phyloP scores from a whole-genome alignment of 2,797 vertebrate genomes.

The Micromesistius poutassou region DNA sequence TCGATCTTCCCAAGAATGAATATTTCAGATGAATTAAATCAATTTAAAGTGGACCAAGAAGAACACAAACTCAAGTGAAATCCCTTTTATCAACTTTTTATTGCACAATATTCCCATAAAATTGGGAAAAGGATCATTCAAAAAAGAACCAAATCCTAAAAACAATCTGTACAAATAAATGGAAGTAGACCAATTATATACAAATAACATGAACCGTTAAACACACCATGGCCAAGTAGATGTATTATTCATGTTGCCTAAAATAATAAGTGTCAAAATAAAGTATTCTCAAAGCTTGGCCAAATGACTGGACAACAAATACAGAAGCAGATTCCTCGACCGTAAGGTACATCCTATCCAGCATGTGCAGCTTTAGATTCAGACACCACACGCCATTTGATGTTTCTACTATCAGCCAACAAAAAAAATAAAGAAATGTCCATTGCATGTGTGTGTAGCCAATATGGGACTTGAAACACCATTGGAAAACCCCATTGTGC shows the following conservation, averaged over 20 bases:
- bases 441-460: neutral
- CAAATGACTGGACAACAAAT: neutral
- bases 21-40: neutral
- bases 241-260: constrained; percentile 67
- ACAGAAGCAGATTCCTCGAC: neutral
- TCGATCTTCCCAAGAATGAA: neutral
- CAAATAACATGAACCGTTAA: constrained; percentile 82
- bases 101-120: constrained; percentile 99
- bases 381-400: constrained; percentile 43
- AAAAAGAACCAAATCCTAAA: constrained; percentile 82
- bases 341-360: constrained; percentile 39
- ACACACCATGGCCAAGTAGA: constrained; percentile 78
- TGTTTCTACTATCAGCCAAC: neutral
- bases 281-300: neutral
- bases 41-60: neutral
- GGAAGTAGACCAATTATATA: constrained; percentile 82
- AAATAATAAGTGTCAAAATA: neutral
- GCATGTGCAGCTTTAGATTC: constrained; percentile 46
- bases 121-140: constrained; percentile 87
- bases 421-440: neutral
- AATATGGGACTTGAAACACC: neutral
- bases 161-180: constrained; percentile 91
- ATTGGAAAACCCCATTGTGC: neutral
- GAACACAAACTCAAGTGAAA: neutral
- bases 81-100: constrained; percentile 81